Percentiles rank a stretch among this genome's conserved stretches.
Evolutionary conservation across 2,797 vertebrate species (phyloP).

Genomic region (Sebastes nivosus): DNA sequence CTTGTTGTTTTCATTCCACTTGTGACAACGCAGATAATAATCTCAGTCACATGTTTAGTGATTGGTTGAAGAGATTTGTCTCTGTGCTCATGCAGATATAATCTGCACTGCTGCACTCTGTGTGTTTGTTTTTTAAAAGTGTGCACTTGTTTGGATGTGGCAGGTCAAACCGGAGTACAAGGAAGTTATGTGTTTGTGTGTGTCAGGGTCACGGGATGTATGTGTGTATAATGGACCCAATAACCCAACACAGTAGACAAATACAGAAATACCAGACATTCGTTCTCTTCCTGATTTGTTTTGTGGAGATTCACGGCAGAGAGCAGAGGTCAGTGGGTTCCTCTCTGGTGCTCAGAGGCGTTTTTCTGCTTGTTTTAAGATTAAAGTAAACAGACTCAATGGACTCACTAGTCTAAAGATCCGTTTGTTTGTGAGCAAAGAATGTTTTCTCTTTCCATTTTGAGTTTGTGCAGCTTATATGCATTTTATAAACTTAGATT

Average conservation of each 20-base stretch:
- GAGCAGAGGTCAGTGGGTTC: neutral
- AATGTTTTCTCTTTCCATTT: neutral
- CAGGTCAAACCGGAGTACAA: neutral
- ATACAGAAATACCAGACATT: constrained; percentile 3
- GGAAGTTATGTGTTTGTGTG: neutral
- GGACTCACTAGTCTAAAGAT: neutral
- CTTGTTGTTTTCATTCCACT: constrained; percentile 13
- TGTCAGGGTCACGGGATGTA: neutral
- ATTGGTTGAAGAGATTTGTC: constrained; percentile 1
- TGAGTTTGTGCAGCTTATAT: neutral
- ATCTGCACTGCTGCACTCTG: neutral
- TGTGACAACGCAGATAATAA: neutral
- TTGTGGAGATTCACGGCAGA: neutral
- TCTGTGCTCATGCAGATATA: neutral
- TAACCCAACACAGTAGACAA: neutral
- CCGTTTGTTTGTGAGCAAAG: neutral
- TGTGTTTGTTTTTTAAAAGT: neutral
- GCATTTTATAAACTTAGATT: neutral
- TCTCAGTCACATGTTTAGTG: neutral
- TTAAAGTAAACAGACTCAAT: neutral
- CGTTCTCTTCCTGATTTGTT: neutral
- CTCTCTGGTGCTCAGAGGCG: neutral
- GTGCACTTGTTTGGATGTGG: constrained; percentile 12
- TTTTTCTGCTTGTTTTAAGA: neutral
- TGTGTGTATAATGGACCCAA: neutral